Evolutionary conservation across 2,113 vertebrate genomes (phyloP), one percentile per base, ranked within the genome.

Genomic region (Larimichthys polyactis): DNA sequence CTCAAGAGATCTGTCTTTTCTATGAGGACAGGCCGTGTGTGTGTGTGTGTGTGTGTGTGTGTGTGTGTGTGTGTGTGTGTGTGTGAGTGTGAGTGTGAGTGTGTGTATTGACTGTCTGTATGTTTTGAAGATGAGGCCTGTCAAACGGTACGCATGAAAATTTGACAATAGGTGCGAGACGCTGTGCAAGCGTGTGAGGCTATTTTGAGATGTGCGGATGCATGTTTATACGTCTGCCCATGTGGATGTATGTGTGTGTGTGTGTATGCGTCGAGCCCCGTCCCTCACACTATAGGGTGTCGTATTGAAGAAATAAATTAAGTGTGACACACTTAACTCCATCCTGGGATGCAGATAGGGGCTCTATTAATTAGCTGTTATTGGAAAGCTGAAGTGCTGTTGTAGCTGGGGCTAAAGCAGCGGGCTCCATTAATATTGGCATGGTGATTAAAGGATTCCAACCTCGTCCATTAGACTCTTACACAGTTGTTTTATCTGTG

Each of bases 291-390:
- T 16, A 44, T 48, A 71, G 62, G 69, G 69, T 82, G 82, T 84
- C 60, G 70, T 59, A 62, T 55, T 85, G 87, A 79, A 82, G 76
- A 87, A 85, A 84, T 85, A 90, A 89, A 94, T 90, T 63, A 64
- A 91, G 85, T 81, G 80, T 24, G 86, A 92, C 75, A 91, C 77
- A 84, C 77, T 90, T 74, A 88, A 78, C 85, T 82, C 71, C 81
- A 71, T 80, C 78, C 66, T 52, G 82, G 77, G 78, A 89, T 84
- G 72, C 82, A 87, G 87, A 90, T 78, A 81, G 86, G 79, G 83
- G 54, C 67, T 83, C 68, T 79, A 82, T 91, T 94, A 92, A 93
- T 91, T 89, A 90, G 81, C 49, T 83, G 79, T 72, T 94, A 89
- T 88, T 92, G 92, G 81, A 91, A 71, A 71, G 73, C 81, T 90